Percentiles rank a stretch among this genome's conserved stretches.
Evolutionary conservation across 2,797 vertebrate species (phyloP).

Genomic region (Chloroceryle inda): DNA sequence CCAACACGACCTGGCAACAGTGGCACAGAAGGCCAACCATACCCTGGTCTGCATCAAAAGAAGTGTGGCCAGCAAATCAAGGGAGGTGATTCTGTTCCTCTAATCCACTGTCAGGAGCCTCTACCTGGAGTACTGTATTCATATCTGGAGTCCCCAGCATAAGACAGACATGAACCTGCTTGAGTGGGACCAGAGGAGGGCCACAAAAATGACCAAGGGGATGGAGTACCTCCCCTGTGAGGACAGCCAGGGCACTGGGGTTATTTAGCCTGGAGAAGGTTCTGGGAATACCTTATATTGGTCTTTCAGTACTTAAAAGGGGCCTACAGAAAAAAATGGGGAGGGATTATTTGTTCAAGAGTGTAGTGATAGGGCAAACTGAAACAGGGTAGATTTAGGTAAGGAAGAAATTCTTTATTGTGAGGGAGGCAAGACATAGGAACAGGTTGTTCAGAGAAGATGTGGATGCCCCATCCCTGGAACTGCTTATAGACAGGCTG

Average conservation of each 20-base stretch:
- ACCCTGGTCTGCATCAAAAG: background rate
- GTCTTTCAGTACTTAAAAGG: background rate
- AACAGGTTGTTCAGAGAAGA: background rate
- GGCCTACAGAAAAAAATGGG: background rate
- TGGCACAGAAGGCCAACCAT: background rate
- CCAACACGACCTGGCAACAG: background rate
- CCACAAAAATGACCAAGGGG: background rate
- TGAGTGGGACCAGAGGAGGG: background rate
- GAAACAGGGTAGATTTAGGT: background rate
- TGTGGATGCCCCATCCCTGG: background rate
- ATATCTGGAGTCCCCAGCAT: background rate
- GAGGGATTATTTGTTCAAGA: background rate
- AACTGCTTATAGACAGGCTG: background rate
- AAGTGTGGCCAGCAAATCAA: background rate
- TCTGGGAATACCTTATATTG: background rate
- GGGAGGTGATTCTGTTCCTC: background rate
- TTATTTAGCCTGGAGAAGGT: background rate
- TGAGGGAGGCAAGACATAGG: background rate
- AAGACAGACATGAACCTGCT: background rate
- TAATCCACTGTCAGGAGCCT: background rate
- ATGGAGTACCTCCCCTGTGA: background rate
- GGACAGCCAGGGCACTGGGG: background rate
- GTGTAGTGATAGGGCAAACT: background rate
- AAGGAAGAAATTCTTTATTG: background rate
- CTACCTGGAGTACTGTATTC: background rate